These are phyloP conservation scores for Hippocampus comes DNA, from an alignment of 2,113 vertebrate species.

Conservation along the genomic window DNA sequence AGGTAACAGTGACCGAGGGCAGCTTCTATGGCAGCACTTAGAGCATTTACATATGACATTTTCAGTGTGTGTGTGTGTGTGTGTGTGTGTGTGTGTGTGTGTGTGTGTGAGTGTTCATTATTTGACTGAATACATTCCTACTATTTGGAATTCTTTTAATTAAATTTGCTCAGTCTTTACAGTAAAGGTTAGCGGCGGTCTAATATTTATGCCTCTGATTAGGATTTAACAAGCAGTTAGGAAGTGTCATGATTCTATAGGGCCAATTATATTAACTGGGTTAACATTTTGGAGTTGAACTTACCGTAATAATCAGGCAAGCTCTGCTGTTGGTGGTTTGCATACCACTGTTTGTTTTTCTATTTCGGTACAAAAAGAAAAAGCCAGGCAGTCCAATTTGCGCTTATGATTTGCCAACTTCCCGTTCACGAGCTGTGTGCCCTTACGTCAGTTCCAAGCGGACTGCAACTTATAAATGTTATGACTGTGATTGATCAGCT, in stretches of 20 bases:
- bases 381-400: not conserved
- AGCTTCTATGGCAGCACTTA: not conserved
- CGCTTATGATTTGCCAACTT: not conserved
- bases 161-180: not conserved
- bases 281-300: not conserved
- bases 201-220: not conserved
- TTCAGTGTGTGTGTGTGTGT: not conserved
- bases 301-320: not conserved
- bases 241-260: not conserved
- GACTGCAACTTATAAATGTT: not conserved
- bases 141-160: not conserved
- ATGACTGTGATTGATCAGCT: constrained; percentile 14
- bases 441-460: not conserved
- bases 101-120: not conserved
- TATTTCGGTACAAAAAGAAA: not conserved
- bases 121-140: not conserved
- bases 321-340: not conserved
- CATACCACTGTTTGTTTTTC: not conserved
- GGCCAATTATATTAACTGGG: not conserved
- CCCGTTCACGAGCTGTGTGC: not conserved
- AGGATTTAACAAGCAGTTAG: not conserved
- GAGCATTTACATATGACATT: constrained; percentile 8
- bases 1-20: constrained; percentile 7
- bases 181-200: not conserved
- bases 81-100: too few relatives aligned